Evolutionary conservation across 2,888 invertebrate genomes (phyloP), one percentile per base, ranked within the genome.

Genomic region (Myathropa florea): DNA sequence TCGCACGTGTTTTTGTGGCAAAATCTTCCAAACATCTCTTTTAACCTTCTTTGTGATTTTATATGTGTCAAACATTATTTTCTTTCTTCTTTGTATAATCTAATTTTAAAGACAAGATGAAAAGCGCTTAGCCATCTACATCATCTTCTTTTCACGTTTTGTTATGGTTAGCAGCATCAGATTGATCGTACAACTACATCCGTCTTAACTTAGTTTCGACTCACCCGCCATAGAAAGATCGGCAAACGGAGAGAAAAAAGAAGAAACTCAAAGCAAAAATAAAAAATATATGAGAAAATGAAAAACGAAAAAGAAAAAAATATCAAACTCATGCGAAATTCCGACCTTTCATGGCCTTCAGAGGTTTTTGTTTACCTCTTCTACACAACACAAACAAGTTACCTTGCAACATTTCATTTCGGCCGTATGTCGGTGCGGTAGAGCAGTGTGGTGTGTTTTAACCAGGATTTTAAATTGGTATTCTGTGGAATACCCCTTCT

Each of bases 341-440:
- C 63, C 84, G 84, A 84, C 84, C 84, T 84, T 84, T 81, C 84
- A 80, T 84, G 84, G 84, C 84, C 84, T 84, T 84, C 84, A 84
- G 81, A 81, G 60, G 60, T 84, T 80, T 84, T 84, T 84, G 80
- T 80, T 84, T 84, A 81, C 81, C 65, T 84, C 70, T 61, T 30
- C 73, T 14, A 59, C 55, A 71, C 67, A 64, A 39, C 64, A 83
- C 59, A 12, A 60, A 12, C 55, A 67, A 63, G 75, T 71, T 81
- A 80, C 73, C 70, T 70, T 75, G 73, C 76, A 84, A 67, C 75
- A 81, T 68, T 76, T 71, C 28, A 53, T 36, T 39, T 70, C 30
- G 12, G 70, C 18, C 57, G 57, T 30, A 65, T 75, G 60, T 21
- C 30, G 46, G 28, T n/a, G 21, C 53, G 36, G 33, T 24, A 36